A percentile compares a stretch with the other conserved stretches of the same genome.
These are phyloP conservation scores for Coranthus polyacanthus DNA, from an alignment of 2,797 vertebrate species.

Conservation along the genomic window DNA sequence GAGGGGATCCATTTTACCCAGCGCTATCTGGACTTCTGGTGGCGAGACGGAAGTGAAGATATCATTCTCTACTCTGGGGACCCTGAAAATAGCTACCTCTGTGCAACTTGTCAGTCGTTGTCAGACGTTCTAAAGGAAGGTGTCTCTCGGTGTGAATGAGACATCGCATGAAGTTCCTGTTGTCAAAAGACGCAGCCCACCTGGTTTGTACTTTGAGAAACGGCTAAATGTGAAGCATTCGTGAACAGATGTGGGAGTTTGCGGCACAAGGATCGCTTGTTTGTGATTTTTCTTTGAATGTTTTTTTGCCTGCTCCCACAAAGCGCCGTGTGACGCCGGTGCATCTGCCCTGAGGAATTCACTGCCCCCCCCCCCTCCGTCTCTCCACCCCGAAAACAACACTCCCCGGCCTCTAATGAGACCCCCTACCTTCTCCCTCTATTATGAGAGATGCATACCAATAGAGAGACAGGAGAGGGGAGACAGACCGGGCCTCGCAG, in stretches of 20 bases:
- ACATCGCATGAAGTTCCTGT: conserved; percentile 41
- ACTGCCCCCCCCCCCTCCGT: conserved; percentile 7
- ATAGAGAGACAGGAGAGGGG: conserved; percentile 74
- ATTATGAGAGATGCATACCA: conserved; percentile 83
- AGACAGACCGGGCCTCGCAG: conserved; percentile 71
- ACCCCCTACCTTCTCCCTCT: conserved; percentile 77
- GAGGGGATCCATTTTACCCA: conserved; percentile 64
- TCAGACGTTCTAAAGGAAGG: conserved; percentile 54
- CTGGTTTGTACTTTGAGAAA: conserved; percentile 37
- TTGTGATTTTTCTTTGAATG: no score
- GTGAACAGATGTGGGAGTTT: conserved; percentile 5
- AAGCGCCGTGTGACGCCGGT: conserved; percentile 57
- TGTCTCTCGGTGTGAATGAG: conserved; percentile 56
- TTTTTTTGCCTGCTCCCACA: neutral
- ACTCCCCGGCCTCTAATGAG: conserved; percentile 76
- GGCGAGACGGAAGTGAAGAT: conserved; percentile 65
- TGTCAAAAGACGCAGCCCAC: conserved; percentile 64
- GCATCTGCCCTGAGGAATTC: conserved; percentile 75
- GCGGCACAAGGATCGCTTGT: neutral
- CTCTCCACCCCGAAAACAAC: conserved; percentile 47
- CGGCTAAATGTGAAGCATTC: neutral
- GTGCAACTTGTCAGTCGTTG: conserved; percentile 62
- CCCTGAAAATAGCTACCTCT: conserved; percentile 59
- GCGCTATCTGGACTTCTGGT: conserved; percentile 42
- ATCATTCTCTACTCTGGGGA: conserved; percentile 62